Conservation (phyloP, 1,140 invertebrate genomes). For the Diorhabda sublineata region DNA sequence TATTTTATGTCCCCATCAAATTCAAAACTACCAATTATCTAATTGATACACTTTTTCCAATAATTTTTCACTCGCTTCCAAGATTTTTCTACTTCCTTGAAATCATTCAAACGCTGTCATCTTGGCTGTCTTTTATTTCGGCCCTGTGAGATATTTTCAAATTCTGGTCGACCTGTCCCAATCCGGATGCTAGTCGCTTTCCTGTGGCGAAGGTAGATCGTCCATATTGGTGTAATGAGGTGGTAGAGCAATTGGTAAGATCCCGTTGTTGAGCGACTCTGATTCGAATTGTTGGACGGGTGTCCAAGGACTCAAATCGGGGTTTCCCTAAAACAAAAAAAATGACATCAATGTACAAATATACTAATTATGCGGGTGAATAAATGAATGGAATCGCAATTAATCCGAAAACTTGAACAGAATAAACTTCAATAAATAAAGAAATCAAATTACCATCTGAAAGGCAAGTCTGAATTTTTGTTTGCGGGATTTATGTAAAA, state of each 20-base stretch:
- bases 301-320: slow-evolving; percentile 46
- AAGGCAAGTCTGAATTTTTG: no score
- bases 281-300: slow-evolving; percentile 35
- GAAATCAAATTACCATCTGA: no score
- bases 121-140: slow-evolving; percentile 6
- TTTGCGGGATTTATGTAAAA: no score
- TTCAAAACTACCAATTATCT: not conserved
- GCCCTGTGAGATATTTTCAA: slow-evolving; percentile 23
- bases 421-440: no score
- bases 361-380: no score
- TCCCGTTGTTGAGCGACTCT: slow-evolving; percentile 32
- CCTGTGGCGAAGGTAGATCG: slow-evolving; percentile 34
- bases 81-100: not conserved
- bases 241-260: slow-evolving; percentile 37
- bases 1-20: not conserved
- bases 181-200: slow-evolving; percentile 39
- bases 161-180: slow-evolving; percentile 44
- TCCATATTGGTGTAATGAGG: slow-evolving; percentile 37
- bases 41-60: not conserved
- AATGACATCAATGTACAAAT: not conserved
- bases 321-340: slow-evolving; percentile 43
- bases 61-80: not conserved
- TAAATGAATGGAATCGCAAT: no score
- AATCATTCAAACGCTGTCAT: not conserved
- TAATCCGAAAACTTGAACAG: no score